Percentiles rank a stretch among this genome's conserved stretches.
Evolutionary conservation across 2,113 vertebrate genomes (phyloP).

Genomic region (Poeciliopsis prolifica): DNA sequence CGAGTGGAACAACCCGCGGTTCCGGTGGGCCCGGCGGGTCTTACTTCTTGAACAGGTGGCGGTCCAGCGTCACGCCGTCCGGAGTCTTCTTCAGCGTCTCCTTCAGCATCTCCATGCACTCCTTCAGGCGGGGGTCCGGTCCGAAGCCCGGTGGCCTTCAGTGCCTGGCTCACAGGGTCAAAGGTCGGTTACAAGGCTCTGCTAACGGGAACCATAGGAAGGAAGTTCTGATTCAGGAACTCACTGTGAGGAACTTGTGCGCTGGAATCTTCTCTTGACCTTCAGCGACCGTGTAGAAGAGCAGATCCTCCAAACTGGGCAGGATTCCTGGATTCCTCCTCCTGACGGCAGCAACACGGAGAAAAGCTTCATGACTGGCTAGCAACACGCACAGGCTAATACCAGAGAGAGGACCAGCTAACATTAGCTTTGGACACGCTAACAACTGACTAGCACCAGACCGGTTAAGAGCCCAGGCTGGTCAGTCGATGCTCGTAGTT

Average conservation of each 20-base stretch:
- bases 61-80: slow-evolving; percentile 95
- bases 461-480: too few species aligned
- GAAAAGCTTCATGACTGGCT: too few species aligned
- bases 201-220: too few species aligned
- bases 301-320: slow-evolving; percentile 91
- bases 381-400: too few species aligned
- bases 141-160: slow-evolving; percentile 95
- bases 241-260: slow-evolving; percentile 91
- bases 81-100: slow-evolving; percentile 90
- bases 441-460: too few species aligned
- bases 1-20: too few species aligned
- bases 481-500: too few species aligned
- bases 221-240: slow-evolving; percentile 15
- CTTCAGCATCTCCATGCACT: slow-evolving; percentile 97
- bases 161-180: slow-evolving; percentile 79
- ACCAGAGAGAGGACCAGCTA: too few species aligned
- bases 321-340: slow-evolving; percentile 87
- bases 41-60: slow-evolving; percentile 98
- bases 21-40: not conserved
- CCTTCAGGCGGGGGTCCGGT: slow-evolving; percentile 94
- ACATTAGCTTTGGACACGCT: too few species aligned
- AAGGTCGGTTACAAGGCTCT: too few species aligned
- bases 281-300: slow-evolving; percentile 90
- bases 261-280: slow-evolving; percentile 75
- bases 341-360: slow-evolving; percentile 54